Conservation (phyloP, 2,797 vertebrate genomes). For the Scyliorhinus canicula region DNA sequence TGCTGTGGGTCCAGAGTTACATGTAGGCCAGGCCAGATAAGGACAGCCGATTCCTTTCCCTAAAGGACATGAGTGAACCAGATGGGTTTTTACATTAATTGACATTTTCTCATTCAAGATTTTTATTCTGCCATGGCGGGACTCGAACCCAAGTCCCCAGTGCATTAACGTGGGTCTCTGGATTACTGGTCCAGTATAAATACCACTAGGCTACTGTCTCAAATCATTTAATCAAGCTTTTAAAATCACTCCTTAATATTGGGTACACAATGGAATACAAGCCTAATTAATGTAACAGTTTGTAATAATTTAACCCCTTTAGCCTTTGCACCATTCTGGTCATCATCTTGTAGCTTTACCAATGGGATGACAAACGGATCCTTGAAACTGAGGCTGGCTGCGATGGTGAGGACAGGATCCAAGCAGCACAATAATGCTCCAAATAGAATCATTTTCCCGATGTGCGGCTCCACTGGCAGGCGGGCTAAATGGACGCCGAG, state of each 20-base stretch:
- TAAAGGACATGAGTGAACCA: too few relatives aligned
- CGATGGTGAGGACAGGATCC: constrained; percentile 90
- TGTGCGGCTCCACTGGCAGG: constrained; percentile 91
- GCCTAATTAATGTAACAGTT: neutral
- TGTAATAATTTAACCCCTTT: neutral
- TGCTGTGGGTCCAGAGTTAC: too few relatives aligned
- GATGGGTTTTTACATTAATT: too few relatives aligned
- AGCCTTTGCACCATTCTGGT: too few relatives aligned
- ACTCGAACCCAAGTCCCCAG: too few relatives aligned
- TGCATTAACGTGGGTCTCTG: too few relatives aligned
- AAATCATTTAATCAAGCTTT: neutral
- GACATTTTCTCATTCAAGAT: too few relatives aligned
- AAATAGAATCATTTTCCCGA: constrained; percentile 96
- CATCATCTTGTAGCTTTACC: constrained; percentile 56
- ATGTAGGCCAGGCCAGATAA: too few relatives aligned
- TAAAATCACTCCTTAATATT: neutral
- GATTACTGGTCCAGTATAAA: too few relatives aligned
- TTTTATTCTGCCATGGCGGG: too few relatives aligned
- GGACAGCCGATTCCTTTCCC: too few relatives aligned
- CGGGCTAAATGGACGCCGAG: constrained; percentile 87
- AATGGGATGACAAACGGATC: constrained; percentile 95
- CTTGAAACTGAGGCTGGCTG: constrained; percentile 96
- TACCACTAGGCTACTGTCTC: too few relatives aligned
- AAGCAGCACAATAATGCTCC: constrained; percentile 90
- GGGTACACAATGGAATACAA: neutral